These are phyloP conservation scores for Brachylomia viminalis DNA, from an alignment of 2,888 invertebrate species.

Conservation along the genomic window DNA sequence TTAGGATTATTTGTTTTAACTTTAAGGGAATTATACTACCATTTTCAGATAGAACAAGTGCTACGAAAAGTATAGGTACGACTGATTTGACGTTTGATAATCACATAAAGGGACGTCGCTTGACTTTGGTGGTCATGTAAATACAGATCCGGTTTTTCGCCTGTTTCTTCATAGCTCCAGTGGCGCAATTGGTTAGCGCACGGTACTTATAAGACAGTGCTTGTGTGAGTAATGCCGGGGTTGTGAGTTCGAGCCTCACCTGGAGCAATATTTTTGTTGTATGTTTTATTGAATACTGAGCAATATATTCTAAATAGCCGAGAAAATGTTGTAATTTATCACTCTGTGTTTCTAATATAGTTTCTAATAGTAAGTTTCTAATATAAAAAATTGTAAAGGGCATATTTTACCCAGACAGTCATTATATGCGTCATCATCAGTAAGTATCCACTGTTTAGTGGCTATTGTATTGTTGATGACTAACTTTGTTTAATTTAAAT, in stretches of 20 bases:
- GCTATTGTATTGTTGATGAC: too few relatives aligned
- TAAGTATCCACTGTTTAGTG: not conserved
- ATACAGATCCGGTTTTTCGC: slow-evolving; percentile 75
- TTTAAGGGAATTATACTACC: slow-evolving; percentile 40
- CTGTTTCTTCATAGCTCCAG: slow-evolving; percentile 93
- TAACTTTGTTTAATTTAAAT: too few relatives aligned
- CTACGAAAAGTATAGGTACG: slow-evolving; percentile 61
- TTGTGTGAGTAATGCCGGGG: slow-evolving; percentile 98
- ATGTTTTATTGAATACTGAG: slow-evolving; percentile 4
- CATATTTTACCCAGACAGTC: not conserved
- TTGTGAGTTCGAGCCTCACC: slow-evolving; percentile 99
- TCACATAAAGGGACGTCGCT: slow-evolving; percentile 79
- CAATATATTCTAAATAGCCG: too few relatives aligned
- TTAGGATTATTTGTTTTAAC: not conserved
- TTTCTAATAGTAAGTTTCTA: too few relatives aligned
- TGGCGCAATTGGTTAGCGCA: slow-evolving; percentile 99
- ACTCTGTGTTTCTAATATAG: too few relatives aligned
- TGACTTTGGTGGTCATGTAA: slow-evolving; percentile 75
- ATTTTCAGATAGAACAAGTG: slow-evolving; percentile 60
- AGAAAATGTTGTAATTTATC: not conserved
- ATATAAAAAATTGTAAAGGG: not conserved
- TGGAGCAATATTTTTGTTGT: slow-evolving; percentile 94
- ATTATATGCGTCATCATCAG: not conserved
- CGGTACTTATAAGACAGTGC: slow-evolving; percentile 99
- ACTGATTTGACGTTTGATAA: slow-evolving; percentile 77